Evolutionary conservation across 2,113 vertebrate species (phyloP).

Genomic region (Poicephalus gulielmi): DNA sequence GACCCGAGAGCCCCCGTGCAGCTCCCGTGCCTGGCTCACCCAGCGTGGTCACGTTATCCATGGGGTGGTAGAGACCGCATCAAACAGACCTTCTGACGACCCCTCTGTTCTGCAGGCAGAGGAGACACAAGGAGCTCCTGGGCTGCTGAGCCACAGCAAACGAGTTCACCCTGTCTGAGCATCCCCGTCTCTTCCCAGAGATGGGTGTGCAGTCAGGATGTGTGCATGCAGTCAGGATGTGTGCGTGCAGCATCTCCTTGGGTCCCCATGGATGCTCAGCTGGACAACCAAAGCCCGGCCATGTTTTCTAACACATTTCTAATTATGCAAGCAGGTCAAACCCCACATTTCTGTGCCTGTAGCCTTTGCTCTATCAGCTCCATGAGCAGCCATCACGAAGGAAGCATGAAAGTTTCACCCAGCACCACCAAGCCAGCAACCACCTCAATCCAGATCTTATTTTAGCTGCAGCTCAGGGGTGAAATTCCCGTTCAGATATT

Average conservation of each 20-base stretch:
- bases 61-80: accelerated
- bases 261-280: background rate
- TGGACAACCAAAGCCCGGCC: background rate
- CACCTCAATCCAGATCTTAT: conserved; percentile 38
- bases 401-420: background rate
- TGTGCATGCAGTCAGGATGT: accelerated
- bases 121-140: background rate
- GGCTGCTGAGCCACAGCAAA: background rate
- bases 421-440: accelerated
- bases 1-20: background rate
- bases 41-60: background rate
- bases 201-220: background rate
- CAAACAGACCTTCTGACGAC: background rate
- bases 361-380: background rate
- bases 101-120: background rate
- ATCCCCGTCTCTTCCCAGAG: accelerated
- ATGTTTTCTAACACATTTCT: accelerated
- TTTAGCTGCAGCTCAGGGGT: conserved; percentile 42
- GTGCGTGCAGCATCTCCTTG: background rate
- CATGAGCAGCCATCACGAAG: accelerated
- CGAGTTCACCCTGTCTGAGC: background rate
- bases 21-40: background rate
- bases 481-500: background rate
- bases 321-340: background rate
- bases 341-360: background rate